These are phyloP conservation scores for Brachypalpus laphriformis DNA, from an alignment of 2,888 invertebrate genomes.

Conservation along the genomic window DNA sequence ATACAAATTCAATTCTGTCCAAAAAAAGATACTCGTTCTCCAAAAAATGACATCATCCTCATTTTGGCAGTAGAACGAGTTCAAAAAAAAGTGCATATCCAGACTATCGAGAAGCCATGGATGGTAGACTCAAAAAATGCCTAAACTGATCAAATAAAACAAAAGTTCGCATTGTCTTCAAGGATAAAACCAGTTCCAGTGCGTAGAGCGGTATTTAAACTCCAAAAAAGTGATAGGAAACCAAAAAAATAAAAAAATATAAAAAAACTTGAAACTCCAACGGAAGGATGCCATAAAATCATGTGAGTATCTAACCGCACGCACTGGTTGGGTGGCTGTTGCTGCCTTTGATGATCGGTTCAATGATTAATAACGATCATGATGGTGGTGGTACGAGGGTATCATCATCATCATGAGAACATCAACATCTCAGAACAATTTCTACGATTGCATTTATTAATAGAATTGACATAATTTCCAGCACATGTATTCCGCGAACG, in stretches of 20 bases:
- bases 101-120: background rate
- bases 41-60: conserved; percentile 65
- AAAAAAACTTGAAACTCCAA: conserved; percentile 18
- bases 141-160: conserved; percentile 12
- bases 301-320: conserved; percentile 48
- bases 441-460: conserved; percentile 67
- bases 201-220: conserved; percentile 14
- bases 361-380: conserved; percentile 41
- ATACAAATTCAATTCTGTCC: conserved; percentile 35
- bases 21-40: conserved; percentile 38
- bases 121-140: background rate
- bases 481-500: conserved; percentile 61
- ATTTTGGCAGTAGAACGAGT: conserved; percentile 6
- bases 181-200: conserved; percentile 44
- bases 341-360: conserved; percentile 56
- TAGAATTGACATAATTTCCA: conserved; percentile 74
- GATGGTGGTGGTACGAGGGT: background rate
- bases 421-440: conserved; percentile 13
- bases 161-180: conserved; percentile 10
- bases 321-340: conserved; percentile 18
- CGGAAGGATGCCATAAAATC: conserved; percentile 64
- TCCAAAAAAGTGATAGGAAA: conserved; percentile 11
- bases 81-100: conserved; percentile 21
- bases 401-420: background rate
- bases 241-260: conserved; percentile 2